Base-by-base conservation (phyloP, 2,113 vertebrate species). In the Entosphenus tridentatus region DNA sequence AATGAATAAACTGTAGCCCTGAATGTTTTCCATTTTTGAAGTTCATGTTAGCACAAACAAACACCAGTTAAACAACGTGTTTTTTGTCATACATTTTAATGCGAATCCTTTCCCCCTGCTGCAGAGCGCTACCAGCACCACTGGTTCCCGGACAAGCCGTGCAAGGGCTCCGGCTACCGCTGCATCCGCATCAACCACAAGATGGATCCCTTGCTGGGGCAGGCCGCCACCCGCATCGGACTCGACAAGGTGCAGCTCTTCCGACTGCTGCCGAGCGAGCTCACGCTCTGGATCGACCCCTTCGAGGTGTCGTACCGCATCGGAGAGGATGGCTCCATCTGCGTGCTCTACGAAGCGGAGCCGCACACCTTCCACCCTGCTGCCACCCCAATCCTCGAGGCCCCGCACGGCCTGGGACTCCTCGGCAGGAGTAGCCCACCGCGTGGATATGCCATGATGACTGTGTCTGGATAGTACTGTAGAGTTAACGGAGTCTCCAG, bases 111-210 rank as follows among this genome's bases (percentile, higher is more conserved):
- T 6, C 71, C 11, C 68, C 72, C 12, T 76, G 69, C 73, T 73
- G 0, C 82, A 97, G 92, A 98, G 77, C 92, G 96, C 82, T 98
- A 98, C 74, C 87, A 93, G 81, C 92, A 98, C 78, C 93, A 97
- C 82, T 98, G 93, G 93, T 97, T 97, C 80, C 92, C 92, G 74
- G 93, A 98, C 79, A 86, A 86, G 77, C 93, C 93, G 13, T 90
- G 87, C 81, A 96, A 89, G 79, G 93, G 92, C 73, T 98, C 93
- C 18, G 93, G 89, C 74, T 98, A 98, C 80, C 88, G 93, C 72
- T 98, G 93, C 79, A 98, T 98, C 78, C 89, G 93, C 72, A 98
- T 98, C 81, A 98, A 97, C 83, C 93, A 98, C 83, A 98, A 98
- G 85, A 98, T 98, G 93, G 93, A 98, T 82, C 93, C 93, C 59